Evolutionary conservation across 2,113 vertebrate genomes (phyloP).

Genomic region (Myodes glareolus): DNA sequence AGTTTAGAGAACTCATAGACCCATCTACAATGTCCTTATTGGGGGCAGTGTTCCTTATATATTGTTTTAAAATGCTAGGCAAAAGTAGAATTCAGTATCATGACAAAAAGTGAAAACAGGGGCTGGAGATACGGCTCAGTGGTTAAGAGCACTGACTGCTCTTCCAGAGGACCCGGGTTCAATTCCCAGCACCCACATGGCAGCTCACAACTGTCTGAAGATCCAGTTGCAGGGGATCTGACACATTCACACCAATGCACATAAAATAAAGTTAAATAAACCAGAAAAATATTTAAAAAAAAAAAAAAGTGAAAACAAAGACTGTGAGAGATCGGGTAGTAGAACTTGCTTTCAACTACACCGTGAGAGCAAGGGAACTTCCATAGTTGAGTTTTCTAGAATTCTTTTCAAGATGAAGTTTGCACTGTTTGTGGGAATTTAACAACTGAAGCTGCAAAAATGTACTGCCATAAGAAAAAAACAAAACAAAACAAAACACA

Average conservation of each 20-base stretch:
- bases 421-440: background rate
- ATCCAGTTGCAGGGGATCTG: too few relatives aligned
- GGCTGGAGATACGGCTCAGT: too few relatives aligned
- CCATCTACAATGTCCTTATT: background rate
- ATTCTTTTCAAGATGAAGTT: conserved; percentile 10
- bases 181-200: too few relatives aligned
- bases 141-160: too few relatives aligned
- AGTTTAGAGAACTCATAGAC: background rate
- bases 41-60: background rate
- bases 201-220: too few relatives aligned
- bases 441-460: background rate
- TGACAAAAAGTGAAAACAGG: conserved; percentile 39
- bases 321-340: conserved; percentile 7
- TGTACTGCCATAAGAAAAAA: background rate
- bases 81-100: background rate
- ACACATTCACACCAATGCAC: too few relatives aligned
- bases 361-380: background rate
- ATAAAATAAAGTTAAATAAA: too few relatives aligned
- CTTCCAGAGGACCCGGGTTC: too few relatives aligned
- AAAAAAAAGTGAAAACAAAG: conserved; percentile 47
- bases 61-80: background rate
- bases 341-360: background rate
- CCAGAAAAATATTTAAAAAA: too few relatives aligned
- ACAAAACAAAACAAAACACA: background rate
- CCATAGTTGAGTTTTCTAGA: background rate